Evolutionary conservation across 2,113 vertebrate genomes (phyloP).

Genomic region (Sisor rabdophorus): DNA sequence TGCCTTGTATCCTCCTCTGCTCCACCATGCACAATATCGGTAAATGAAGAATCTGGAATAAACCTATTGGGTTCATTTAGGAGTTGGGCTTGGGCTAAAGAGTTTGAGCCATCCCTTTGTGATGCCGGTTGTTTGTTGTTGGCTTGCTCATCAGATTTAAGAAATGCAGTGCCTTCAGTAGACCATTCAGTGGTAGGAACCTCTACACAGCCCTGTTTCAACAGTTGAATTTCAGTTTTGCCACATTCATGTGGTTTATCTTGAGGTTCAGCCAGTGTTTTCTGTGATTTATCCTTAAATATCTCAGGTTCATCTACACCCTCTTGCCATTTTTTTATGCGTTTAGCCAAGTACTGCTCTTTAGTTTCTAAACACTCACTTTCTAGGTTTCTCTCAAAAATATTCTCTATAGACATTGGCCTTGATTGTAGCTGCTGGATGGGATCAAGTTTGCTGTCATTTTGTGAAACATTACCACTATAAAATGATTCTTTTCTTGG

Average conservation of each 20-base stretch:
- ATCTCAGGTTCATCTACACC: conserved; percentile 52
- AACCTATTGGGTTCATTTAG: background rate
- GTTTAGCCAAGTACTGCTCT: conserved; percentile 62
- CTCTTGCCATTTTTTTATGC: conserved; percentile 67
- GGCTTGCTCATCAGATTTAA: background rate
- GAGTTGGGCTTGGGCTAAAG: background rate
- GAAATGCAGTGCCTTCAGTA: background rate
- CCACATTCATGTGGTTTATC: background rate
- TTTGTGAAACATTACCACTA: conserved; percentile 47
- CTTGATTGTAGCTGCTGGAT: conserved; percentile 44
- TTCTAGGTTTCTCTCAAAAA: conserved; percentile 62
- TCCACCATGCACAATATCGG: conserved; percentile 24
- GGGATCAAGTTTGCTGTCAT: conserved; percentile 12
- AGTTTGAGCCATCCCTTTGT: background rate
- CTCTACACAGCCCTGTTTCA: background rate
- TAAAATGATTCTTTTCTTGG: conserved; percentile 49
- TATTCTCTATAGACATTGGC: conserved; percentile 52
- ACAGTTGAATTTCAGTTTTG: background rate
- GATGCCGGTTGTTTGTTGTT: background rate
- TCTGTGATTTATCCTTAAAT: background rate
- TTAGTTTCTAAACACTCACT: conserved; percentile 61
- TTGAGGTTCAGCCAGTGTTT: background rate
- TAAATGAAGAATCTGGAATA: conserved; percentile 25
- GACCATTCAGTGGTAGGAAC: background rate
- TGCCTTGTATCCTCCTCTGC: conserved; percentile 52